These are phyloP conservation scores for Rhabditoides inermis DNA, from an alignment of 2,888 invertebrate genomes.

Conservation along the genomic window DNA sequence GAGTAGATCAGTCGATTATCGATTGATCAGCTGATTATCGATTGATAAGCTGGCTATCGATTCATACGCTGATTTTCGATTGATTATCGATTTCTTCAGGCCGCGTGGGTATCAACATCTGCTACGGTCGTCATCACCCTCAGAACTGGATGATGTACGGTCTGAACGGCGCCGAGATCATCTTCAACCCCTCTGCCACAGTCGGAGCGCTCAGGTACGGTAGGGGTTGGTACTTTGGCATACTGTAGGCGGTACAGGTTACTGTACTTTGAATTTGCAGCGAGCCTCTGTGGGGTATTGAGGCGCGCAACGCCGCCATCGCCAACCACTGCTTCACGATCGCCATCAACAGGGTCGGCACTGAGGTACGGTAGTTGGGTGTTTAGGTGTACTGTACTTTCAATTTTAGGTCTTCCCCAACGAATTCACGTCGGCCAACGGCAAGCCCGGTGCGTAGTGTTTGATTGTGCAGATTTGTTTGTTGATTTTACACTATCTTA, in stretches of 20 bases:
- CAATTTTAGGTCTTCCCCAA: conserved; percentile 67
- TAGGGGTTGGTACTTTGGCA: too few species aligned
- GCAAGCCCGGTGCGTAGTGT: conserved; percentile 62
- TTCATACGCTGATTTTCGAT: too few species aligned
- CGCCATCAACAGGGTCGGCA: conserved; percentile 85
- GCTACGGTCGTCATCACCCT: conserved; percentile 94
- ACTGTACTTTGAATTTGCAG: too few species aligned
- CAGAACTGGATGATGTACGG: conserved; percentile 97
- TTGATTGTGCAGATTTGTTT: too few species aligned
- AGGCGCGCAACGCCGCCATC: conserved; percentile 87
- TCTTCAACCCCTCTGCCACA: conserved; percentile 96
- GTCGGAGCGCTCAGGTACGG: conserved; percentile 62
- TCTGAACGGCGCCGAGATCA: conserved; percentile 91
- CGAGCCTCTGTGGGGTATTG: conserved; percentile 88
- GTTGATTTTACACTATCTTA: neutral
- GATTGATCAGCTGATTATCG: too few species aligned
- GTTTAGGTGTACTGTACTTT: too few species aligned
- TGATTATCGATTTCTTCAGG: too few species aligned
- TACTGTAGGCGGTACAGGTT: too few species aligned
- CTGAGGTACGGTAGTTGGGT: too few species aligned
- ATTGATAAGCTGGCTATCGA: too few species aligned
- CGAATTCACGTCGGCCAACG: conserved; percentile 78
- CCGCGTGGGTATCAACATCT: conserved; percentile 86
- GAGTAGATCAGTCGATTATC: too few species aligned
- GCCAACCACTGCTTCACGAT: conserved; percentile 90